Conservation (phyloP, 2,888 invertebrate genomes). For the Caenorhabditis parvicauda region DNA sequence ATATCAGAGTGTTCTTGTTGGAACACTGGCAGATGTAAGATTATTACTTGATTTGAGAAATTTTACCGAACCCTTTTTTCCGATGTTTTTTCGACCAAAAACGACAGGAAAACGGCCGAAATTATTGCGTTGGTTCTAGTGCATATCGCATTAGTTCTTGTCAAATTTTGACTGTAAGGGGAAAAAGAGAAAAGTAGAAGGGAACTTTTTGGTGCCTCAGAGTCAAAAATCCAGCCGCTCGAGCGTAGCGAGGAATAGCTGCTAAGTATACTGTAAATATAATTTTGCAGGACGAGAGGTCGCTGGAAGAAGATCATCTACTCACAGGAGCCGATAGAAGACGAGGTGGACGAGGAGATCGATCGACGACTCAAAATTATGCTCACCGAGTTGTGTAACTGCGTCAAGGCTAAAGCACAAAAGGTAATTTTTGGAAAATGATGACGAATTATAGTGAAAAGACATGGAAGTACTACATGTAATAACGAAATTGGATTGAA, state of each 20-base stretch:
- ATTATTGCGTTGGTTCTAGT: background rate
- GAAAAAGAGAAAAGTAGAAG: no score
- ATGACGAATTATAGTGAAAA: no score
- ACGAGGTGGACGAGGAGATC: conserved; percentile 18
- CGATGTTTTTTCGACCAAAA: background rate
- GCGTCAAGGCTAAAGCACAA: conserved; percentile 15
- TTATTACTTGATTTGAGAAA: conserved; percentile 1
- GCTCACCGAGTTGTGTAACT: conserved; percentile 18
- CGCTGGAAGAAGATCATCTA: conserved; percentile 30
- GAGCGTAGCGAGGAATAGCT: no score
- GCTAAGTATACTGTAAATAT: no score
- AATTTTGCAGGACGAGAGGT: conserved; percentile 14
- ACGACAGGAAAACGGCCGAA: background rate
- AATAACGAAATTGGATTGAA: no score
- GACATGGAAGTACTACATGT: no score
- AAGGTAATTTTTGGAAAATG: conserved; percentile 3
- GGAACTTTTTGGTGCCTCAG: no score
- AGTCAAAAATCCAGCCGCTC: no score
- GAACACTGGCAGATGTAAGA: conserved; percentile 37
- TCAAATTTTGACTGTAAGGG: no score
- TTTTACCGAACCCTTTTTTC: background rate
- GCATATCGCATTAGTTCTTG: background rate
- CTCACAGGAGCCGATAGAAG: conserved; percentile 32
- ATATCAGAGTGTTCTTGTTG: conserved; percentile 41
- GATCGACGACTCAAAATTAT: conserved; percentile 21